Evolutionary conservation across 2,888 invertebrate genomes (phyloP), one percentile per base, ranked within the genome.

Genomic region (Xestia rhomboidea): DNA sequence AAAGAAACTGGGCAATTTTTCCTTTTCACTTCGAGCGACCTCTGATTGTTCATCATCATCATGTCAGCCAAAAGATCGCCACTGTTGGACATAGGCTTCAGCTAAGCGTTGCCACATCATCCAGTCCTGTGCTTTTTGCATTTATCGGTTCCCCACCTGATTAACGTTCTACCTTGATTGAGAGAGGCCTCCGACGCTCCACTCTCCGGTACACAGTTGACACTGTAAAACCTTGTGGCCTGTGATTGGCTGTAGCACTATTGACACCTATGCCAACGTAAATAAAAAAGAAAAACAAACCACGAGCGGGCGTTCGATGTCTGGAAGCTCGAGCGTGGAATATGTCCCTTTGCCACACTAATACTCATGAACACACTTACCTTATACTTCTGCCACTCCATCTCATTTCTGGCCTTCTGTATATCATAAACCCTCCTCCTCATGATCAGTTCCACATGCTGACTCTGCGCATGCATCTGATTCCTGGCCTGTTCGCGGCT

Each of bases 381-480:
- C 93, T 97, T 97, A 81, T 93, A 91, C 86, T 96, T 98, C 95
- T 99, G 99, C 99, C 99, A 99, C 88, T 99, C 98, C 87, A 99
- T 97, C 93, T 99, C 99, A 92, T 99, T 98, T 86, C 98, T 97
- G 0, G 98, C 98, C 77, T 98, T 97, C 91, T 98, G 98, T 66
- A 98, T 98, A 92, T 99, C 99, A 92, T 98, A 99, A 69, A 99
- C 98, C 73, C 99, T 97, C 91, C 99, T 98, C 57, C 99, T 97
- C 92, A 99, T 97, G 1, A 98, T 97, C 93, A 98, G 98, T 93
- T 99, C 98, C 0, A 98, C 98, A 4, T 97, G 97, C 86, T 99
- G 98, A 85, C 98, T 97, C 94, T 99, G 99, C 2, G 98, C 98
- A 77, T 97, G 97, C 93, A 99, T 97, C 92, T 99, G 98, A 89